A percentile compares a stretch with the other conserved stretches of the same genome.
Evolutionary conservation across 2,888 invertebrate genomes (phyloP).

Genomic region (Acleris emargana): DNA sequence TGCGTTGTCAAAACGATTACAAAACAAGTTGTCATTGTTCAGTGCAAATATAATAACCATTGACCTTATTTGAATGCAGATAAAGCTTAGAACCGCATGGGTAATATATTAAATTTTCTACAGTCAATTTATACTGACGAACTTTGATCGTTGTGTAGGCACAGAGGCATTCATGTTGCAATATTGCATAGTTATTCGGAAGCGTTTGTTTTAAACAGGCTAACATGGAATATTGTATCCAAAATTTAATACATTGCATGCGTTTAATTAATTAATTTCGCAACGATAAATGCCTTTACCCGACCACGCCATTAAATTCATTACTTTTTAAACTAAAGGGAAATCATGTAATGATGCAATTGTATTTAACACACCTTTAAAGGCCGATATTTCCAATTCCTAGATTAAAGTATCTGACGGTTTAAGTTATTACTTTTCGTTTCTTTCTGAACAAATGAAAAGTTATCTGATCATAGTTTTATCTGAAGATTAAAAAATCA

Average conservation of each 20-base stretch:
- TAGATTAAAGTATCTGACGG: too few species aligned
- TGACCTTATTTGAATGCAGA: constrained; percentile 32
- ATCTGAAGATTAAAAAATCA: too few species aligned
- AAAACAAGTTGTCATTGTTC: constrained; percentile 53
- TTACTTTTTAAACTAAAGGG: too few species aligned
- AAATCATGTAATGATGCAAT: too few species aligned
- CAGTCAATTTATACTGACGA: constrained; percentile 25
- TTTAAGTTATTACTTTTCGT: too few species aligned
- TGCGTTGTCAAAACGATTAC: constrained; percentile 35
- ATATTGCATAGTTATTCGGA: constrained; percentile 64
- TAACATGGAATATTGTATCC: constrained; percentile 33
- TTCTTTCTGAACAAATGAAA: too few species aligned
- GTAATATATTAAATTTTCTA: constrained; percentile 23
- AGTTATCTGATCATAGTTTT: too few species aligned
- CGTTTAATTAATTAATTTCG: not conserved
- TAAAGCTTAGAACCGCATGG: constrained; percentile 26
- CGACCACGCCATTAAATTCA: too few species aligned
- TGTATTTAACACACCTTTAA: too few species aligned
- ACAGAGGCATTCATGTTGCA: constrained; percentile 40
- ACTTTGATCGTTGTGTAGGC: constrained; percentile 27
- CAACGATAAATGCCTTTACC: too few species aligned
- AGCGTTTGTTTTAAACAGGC: constrained; percentile 53
- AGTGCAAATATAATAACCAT: constrained; percentile 38
- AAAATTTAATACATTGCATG: not conserved
- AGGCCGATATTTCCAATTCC: too few species aligned